These are phyloP conservation scores for Pristionchus exspectatus DNA, from an alignment of 2,888 invertebrate species.

Conservation along the genomic window DNA sequence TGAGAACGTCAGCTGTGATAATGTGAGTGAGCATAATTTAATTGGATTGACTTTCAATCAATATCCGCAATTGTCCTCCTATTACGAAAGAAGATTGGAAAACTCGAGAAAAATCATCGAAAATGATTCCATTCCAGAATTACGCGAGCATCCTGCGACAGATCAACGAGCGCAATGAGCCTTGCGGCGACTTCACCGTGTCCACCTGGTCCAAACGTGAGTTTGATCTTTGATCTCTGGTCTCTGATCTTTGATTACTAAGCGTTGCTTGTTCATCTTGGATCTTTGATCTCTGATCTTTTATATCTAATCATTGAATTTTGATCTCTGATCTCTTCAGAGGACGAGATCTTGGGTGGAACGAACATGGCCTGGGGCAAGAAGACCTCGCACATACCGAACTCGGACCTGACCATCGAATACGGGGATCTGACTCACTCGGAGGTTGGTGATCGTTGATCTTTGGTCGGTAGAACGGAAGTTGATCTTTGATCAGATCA, in stretches of 20 bases:
- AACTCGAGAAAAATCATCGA: too few relatives aligned
- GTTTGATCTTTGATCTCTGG: background rate
- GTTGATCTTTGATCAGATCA: background rate
- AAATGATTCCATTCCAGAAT: background rate
- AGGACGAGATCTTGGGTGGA: constrained; percentile 60
- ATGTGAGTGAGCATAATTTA: too few relatives aligned
- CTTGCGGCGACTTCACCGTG: constrained; percentile 15
- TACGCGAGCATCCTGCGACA: constrained; percentile 34
- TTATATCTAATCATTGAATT: too few relatives aligned
- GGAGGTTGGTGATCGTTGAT: background rate
- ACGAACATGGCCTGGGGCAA: constrained; percentile 62
- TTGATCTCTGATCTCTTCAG: constrained; percentile 58
- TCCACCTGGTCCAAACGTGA: constrained; percentile 43
- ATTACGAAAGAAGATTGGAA: background rate
- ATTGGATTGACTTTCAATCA: background rate
- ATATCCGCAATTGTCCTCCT: background rate
- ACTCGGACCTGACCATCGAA: constrained; percentile 57
- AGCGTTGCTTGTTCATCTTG: too few relatives aligned
- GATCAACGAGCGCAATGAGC: constrained; percentile 45
- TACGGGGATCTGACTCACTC: constrained; percentile 55
- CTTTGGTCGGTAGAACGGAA: background rate
- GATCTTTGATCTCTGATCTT: too few relatives aligned
- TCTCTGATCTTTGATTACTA: background rate
- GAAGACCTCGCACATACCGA: constrained; percentile 60
- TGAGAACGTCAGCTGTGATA: background rate